Evolutionary conservation across 2,113 vertebrate species (phyloP), one percentile per base, ranked within the genome.

Genomic region (Ochotona curzoniae): DNA sequence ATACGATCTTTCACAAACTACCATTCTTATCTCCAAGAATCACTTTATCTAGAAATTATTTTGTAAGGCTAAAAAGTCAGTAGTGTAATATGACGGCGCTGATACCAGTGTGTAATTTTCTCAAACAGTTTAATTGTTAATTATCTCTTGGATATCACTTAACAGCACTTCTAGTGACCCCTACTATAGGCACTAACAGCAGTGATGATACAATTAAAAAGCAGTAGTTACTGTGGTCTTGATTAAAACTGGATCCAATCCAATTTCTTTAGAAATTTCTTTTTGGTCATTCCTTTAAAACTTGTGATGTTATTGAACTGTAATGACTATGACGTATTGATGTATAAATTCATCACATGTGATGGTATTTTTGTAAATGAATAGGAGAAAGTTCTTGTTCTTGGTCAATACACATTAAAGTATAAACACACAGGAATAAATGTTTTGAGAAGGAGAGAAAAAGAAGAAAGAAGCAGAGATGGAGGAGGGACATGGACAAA

Each of bases 11-110:
- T 83, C 79, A 83, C 10, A 44, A 75, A 81, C 28, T 32, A 17
- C 57, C 38, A 70, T 91, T 96, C 2, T 30, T 89, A 20, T 89
- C 67, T 32, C 4, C 81, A 28, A 94, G 20, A 96, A 73, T 64
- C n/a, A 47, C 11, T 83, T 83, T 82, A 73, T 10, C 71, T 47
- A 14, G 87, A 93, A 44, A 54, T 35, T 79, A 57, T 57, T 94
- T 89, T 21, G 25, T 1, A 74, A 61, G 17, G 26, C 78, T n/a
- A 57, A 92, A 69, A 60, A 69, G 38, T 12, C 30, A 69, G 6
- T 82, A 51, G 76, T 89, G 80, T 25, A 35, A 0, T 70, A 10
- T 91, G 67, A 57, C 7, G 18, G 54, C 15, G 54, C 6, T 54
- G 73, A 84, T 84, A 5, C n/a, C 57, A 63, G 74, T 8, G 7